These are phyloP conservation scores for Serilophus lunatus DNA, from an alignment of 2,113 vertebrate genomes.

Conservation along the genomic window DNA sequence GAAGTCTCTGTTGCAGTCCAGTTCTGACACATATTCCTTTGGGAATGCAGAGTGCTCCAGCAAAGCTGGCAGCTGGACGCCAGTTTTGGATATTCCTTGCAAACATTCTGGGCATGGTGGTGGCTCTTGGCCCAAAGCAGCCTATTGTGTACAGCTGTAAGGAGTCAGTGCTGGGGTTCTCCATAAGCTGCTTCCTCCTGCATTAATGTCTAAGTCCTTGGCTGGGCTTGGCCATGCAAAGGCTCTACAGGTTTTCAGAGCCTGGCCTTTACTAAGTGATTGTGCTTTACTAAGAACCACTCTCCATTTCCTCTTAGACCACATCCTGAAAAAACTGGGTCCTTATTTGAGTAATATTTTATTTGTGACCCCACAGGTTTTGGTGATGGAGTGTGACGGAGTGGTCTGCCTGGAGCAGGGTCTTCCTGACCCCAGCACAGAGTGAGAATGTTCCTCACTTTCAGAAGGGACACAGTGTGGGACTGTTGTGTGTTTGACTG, in stretches of 20 bases:
- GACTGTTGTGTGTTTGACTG: rapidly evolving
- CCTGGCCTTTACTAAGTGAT: neutral
- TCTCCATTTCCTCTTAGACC: neutral
- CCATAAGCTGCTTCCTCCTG: neutral
- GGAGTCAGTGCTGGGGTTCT: neutral
- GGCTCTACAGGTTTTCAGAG: neutral
- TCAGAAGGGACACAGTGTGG: rapidly evolving
- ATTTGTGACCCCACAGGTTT: neutral
- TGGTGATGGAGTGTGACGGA: neutral
- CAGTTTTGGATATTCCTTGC: neutral
- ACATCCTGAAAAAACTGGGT: neutral
- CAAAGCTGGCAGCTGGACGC: neutral
- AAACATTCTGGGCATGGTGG: rapidly evolving
- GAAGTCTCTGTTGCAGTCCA: neutral
- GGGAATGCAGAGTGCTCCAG: neutral
- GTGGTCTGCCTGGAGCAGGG: neutral
- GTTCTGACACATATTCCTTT: neutral
- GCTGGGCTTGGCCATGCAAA: neutral
- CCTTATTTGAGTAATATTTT: neutral
- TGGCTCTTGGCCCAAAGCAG: neutral
- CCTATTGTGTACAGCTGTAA: neutral
- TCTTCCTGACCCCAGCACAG: neutral
- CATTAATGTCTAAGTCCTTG: neutral
- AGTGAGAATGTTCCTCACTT: neutral
- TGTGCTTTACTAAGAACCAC: neutral